phyloP scores from a whole-genome alignment of 2,888 invertebrate genomes.

The Cataglyphis altisquamis region DNA sequence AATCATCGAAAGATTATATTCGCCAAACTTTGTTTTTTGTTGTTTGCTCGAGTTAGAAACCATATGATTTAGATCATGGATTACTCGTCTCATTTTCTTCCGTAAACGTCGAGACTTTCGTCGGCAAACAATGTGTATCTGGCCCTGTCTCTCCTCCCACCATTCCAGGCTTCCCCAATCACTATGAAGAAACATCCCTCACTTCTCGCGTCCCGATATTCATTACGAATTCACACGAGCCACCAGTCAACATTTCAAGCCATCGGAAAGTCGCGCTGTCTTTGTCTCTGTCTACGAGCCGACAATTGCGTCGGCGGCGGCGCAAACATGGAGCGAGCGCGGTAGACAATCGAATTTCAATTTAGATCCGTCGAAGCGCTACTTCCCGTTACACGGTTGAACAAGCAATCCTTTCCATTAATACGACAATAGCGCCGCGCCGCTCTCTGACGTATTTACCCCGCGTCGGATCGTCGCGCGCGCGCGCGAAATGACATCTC shows the following conservation, averaged over 20 bases:
- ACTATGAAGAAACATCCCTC: conserved; percentile 2
- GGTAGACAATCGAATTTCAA: conserved; percentile 85
- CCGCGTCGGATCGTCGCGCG: conserved; percentile 60
- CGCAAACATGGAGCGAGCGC: conserved; percentile 56
- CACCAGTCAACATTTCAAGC: conserved; percentile 67
- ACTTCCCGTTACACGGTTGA: conserved; percentile 81
- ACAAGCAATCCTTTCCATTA: conserved; percentile 85
- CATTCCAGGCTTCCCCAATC: conserved; percentile 5
- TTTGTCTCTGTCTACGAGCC: conserved; percentile 60
- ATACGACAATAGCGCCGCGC: conserved; percentile 82
- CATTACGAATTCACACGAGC: conserved; percentile 73
- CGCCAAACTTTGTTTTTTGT: conserved; percentile 22
- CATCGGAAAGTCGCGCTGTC: conserved; percentile 64
- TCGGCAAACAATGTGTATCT: background rate
- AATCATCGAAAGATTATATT: background rate
- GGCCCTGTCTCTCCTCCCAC: background rate
- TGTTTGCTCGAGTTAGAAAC: background rate
- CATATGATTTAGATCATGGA: conserved; percentile 18
- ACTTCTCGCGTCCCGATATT: conserved; percentile 55
- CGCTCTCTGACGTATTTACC: conserved; percentile 81
- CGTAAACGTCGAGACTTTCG: conserved; percentile 34
- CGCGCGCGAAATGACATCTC: conserved; percentile 61
- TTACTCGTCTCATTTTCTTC: conserved; percentile 46
- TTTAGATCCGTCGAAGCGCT: conserved; percentile 82
- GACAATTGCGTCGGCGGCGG: conserved; percentile 72